Percentiles rank a stretch among this genome's conserved stretches.
Conservation (phyloP, 2,888 invertebrate genomes). For the Drosophila affinis region DNA sequence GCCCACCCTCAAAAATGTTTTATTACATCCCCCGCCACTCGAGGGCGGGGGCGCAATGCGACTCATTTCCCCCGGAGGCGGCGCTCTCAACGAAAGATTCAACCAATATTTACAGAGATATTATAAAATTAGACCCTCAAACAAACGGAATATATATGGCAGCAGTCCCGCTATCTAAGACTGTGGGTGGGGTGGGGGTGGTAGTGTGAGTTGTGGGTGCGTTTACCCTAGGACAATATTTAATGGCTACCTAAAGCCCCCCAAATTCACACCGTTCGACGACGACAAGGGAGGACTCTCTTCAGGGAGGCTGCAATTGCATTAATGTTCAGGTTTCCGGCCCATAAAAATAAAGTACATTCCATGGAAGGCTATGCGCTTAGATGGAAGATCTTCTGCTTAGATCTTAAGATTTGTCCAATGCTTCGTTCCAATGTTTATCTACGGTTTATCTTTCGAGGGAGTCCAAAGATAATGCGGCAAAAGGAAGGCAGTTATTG, state of each 20-base stretch:
- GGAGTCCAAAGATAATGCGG: constrained; percentile 36
- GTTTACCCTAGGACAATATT: constrained; percentile 48
- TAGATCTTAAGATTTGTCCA: not conserved
- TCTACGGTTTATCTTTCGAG: constrained; percentile 15
- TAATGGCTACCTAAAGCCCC: constrained; percentile 25
- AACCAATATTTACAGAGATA: constrained; percentile 53
- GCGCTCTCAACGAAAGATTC: constrained; percentile 40
- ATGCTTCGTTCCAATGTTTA: constrained; percentile 17
- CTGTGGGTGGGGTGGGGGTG: too few relatives aligned
- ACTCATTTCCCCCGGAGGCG: constrained; percentile 10
- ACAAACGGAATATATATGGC: constrained; percentile 48
- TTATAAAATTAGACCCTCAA: constrained; percentile 46
- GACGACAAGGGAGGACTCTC: not conserved
- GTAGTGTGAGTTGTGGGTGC: not conserved
- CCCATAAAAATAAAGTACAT: not conserved
- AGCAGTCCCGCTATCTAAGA: constrained; percentile 1
- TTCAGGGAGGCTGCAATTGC: not conserved
- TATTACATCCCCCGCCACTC: constrained; percentile 14
- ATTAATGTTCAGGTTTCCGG: too few relatives aligned
- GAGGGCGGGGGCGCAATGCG: constrained; percentile 24
- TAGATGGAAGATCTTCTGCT: not conserved
- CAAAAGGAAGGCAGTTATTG: constrained; percentile 32
- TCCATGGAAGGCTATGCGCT: too few relatives aligned
- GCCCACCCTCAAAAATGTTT: not conserved
- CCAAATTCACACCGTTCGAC: constrained; percentile 29